Evolutionary conservation across 1,140 invertebrate genomes (phyloP).

Genomic region (Schlechtendalia chinensis): DNA sequence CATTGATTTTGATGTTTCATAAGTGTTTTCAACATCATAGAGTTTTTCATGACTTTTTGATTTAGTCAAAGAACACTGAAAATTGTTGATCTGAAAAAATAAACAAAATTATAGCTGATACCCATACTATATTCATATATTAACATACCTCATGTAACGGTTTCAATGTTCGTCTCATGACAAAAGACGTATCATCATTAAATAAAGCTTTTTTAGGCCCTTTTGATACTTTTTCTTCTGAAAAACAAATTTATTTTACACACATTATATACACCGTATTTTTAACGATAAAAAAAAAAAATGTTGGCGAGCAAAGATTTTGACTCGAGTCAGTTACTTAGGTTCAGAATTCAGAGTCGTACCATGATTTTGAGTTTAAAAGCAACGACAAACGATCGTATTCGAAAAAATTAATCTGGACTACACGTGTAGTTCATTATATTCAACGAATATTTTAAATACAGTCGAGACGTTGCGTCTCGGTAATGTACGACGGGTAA

Average conservation of each 20-base stretch:
- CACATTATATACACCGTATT: neutral
- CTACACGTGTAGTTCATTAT: too few relatives aligned
- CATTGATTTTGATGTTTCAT: neutral
- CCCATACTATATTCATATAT: neutral
- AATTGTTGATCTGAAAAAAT: slow-evolving; percentile 38
- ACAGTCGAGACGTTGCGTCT: too few relatives aligned
- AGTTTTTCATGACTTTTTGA: slow-evolving; percentile 44
- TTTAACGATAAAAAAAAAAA: too few relatives aligned
- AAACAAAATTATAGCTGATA: neutral
- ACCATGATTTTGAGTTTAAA: too few relatives aligned
- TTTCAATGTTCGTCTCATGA: slow-evolving; percentile 24
- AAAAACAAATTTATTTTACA: neutral
- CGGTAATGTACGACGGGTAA: too few relatives aligned
- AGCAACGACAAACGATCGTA: too few relatives aligned
- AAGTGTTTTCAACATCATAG: neutral
- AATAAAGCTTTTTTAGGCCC: slow-evolving; percentile 44
- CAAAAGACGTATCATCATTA: slow-evolving; percentile 33
- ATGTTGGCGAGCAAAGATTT: too few relatives aligned
- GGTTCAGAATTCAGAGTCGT: too few relatives aligned
- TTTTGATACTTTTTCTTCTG: slow-evolving; percentile 1
- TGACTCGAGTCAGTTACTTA: too few relatives aligned
- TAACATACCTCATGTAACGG: slow-evolving; percentile 35
- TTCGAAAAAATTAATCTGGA: too few relatives aligned
- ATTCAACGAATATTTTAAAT: too few relatives aligned
- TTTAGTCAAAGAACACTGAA: slow-evolving; percentile 12